These are phyloP conservation scores for Phyllotreta cruciferae DNA, from an alignment of 2,888 invertebrate genomes.

Conservation along the genomic window DNA sequence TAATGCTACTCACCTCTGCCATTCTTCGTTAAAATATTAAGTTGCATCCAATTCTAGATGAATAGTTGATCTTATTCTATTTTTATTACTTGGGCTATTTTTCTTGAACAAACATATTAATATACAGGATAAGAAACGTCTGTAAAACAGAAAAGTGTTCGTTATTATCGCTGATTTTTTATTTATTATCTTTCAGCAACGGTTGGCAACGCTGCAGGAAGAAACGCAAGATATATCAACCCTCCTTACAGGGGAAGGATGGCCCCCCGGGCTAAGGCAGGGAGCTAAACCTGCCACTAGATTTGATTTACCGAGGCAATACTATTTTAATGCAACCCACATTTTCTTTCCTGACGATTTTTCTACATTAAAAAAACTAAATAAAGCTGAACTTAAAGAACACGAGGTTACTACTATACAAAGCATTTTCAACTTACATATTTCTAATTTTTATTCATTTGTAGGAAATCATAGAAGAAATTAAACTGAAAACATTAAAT, in stretches of 20 bases:
- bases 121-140: conserved; percentile 1
- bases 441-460: conserved; percentile 28
- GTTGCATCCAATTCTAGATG: conserved; percentile 9
- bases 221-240: conserved; percentile 49
- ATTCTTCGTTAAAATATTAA: conserved; percentile 8
- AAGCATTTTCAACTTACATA: conserved; percentile 8
- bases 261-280: conserved; percentile 79
- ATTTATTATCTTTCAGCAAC: conserved; percentile 46
- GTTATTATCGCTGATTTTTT: not conserved
- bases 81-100: not conserved
- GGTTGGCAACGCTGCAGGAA: conserved; percentile 47
- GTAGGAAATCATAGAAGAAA: conserved; percentile 56
- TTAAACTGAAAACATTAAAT: conserved; percentile 61
- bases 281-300: conserved; percentile 73
- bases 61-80: not conserved
- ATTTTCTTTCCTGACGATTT: conserved; percentile 83
- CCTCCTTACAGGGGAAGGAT: conserved; percentile 58
- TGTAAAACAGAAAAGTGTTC: conserved; percentile 1
- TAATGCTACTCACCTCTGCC: conserved; percentile 37
- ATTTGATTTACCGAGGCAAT: conserved; percentile 87
- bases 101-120: conserved; percentile 4
- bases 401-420: conserved; percentile 61
- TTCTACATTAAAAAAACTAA: conserved; percentile 70
- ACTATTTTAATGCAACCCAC: conserved; percentile 84
- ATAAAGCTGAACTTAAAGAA: conserved; percentile 73